Evolutionary conservation across 23 tunicate species (phyloP).

Genomic region (Halocynthia roretzi): DNA sequence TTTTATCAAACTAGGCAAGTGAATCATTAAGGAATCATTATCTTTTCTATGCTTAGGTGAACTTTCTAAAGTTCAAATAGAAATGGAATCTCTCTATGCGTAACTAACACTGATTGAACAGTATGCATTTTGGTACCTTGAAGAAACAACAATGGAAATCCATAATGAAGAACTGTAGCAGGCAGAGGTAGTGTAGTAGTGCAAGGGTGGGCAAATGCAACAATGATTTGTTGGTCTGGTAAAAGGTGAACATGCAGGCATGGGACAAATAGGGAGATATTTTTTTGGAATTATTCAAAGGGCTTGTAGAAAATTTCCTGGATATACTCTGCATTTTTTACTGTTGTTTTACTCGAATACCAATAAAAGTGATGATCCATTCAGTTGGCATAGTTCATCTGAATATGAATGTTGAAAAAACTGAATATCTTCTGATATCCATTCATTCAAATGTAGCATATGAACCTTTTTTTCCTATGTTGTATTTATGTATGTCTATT

Average conservation of each 20-base stretch:
- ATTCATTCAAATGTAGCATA: no score
- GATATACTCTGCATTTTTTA: no score
- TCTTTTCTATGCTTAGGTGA: no score
- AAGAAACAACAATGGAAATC: slow-evolving; percentile 44
- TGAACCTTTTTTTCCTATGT: background rate
- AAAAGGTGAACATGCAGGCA: no score
- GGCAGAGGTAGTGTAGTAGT: slow-evolving; percentile 45
- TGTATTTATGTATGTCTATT: background rate
- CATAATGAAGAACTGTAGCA: slow-evolving; percentile 48
- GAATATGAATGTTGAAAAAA: slow-evolving; percentile 10
- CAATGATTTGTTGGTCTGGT: no score
- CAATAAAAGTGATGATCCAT: slow-evolving; percentile 4
- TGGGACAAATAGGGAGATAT: no score
- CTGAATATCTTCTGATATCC: slow-evolving; percentile 5
- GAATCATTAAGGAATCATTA: no score
- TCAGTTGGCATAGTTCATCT: slow-evolving; percentile 29
- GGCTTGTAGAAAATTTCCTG: no score
- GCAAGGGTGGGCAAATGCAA: no score
- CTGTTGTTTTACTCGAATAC: no score
- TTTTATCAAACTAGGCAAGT: no score
- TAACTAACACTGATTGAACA: slow-evolving; percentile 63
- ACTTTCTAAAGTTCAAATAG: slow-evolving; percentile 39
- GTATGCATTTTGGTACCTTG: slow-evolving; percentile 66
- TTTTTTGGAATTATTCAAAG: no score
- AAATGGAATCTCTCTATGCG: slow-evolving; percentile 59